Conservation (phyloP, 1,140 invertebrate species). For the Papilio dardanus region DNA sequence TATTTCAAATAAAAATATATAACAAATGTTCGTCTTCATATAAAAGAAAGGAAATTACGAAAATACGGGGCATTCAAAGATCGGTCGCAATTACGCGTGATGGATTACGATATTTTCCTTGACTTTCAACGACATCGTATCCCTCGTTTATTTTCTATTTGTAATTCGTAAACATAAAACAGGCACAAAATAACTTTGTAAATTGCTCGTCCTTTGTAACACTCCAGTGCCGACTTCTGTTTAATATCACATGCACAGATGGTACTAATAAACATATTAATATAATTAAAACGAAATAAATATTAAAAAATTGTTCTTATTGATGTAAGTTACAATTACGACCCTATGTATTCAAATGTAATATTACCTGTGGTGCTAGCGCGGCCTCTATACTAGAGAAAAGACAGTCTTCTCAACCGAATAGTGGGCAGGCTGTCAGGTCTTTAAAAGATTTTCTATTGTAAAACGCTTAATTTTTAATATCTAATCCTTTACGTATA, state of each 20-base stretch:
- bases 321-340: too few relatives aligned
- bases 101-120: constrained; percentile 23
- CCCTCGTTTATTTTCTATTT: constrained; percentile 4
- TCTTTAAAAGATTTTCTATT: too few relatives aligned
- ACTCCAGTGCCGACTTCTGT: background rate
- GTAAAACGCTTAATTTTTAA: too few relatives aligned
- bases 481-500: too few relatives aligned
- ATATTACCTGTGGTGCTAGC: too few relatives aligned
- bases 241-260: background rate
- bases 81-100: constrained; percentile 19
- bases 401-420: too few relatives aligned
- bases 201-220: constrained; percentile 2
- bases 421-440: too few relatives aligned
- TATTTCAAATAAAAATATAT: background rate
- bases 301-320: too few relatives aligned
- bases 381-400: too few relatives aligned
- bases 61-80: constrained; percentile 14
- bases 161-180: constrained; percentile 24
- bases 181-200: background rate
- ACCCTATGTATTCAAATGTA: too few relatives aligned
- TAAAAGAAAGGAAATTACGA: constrained; percentile 12
- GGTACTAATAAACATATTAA: background rate
- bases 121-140: constrained; percentile 21
- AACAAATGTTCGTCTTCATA: constrained; percentile 1
- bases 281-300: background rate